Conservation (phyloP, 1,140 invertebrate species). For the Sesamia nonagrioides region DNA sequence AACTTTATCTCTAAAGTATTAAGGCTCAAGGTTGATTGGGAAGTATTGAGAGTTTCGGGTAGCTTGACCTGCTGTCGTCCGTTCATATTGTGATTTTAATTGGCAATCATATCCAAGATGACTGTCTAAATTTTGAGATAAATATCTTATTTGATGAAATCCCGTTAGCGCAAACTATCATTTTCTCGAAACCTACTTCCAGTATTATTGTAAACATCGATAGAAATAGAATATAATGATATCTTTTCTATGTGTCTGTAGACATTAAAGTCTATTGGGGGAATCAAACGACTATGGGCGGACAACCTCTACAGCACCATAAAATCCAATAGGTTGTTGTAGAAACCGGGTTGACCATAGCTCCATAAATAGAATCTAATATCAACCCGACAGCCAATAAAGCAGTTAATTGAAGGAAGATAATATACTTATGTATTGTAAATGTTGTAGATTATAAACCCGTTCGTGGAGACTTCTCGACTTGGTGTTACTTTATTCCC, state of each 20-base stretch:
- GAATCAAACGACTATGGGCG: too few species aligned
- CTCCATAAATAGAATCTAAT: constrained; percentile 6
- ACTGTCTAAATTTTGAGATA: neutral
- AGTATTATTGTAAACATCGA: neutral
- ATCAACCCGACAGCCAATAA: neutral
- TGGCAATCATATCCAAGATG: neutral
- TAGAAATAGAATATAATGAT: constrained; percentile 6
- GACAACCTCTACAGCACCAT: too few species aligned
- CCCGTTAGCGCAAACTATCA: neutral
- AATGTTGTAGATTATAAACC: constrained; percentile 13
- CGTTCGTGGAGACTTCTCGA: neutral
- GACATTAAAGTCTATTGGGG: too few species aligned
- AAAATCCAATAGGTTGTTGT: neutral
- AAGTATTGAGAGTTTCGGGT: too few species aligned
- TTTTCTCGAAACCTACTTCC: neutral
- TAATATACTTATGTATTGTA: too few species aligned
- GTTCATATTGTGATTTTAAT: neutral
- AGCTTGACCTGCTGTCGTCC: too few species aligned
- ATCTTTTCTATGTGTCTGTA: neutral
- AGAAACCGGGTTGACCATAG: neutral
- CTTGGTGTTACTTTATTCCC: neutral
- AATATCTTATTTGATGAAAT: neutral
- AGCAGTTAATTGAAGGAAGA: constrained; percentile 3
- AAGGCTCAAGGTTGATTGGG: too few species aligned
- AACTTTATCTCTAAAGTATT: too few species aligned